A percentile compares a stretch with the other conserved stretches of the same genome.
Evolutionary conservation across 1,140 invertebrate species (phyloP).

Genomic region (Saxidomus purpurata): DNA sequence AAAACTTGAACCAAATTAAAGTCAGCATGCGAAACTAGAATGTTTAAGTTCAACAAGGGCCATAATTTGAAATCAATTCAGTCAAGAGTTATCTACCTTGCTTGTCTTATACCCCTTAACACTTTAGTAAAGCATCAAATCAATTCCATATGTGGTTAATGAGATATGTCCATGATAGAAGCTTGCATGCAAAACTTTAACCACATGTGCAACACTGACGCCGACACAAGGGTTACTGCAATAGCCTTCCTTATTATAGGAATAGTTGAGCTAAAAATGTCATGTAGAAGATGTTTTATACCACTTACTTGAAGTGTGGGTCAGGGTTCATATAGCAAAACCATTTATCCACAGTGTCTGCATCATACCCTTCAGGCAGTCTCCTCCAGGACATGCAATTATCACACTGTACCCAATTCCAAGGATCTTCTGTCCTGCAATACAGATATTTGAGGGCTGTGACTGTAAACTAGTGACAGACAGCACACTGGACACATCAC

Average conservation of each 20-base stretch:
- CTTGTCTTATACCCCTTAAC: too few species aligned
- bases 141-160: too few species aligned
- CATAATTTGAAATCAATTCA: too few species aligned
- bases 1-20: too few species aligned
- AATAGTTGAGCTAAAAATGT: background rate
- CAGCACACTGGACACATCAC: too few species aligned
- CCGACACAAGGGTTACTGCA: background rate
- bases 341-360: slow-evolving; percentile 80
- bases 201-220: background rate
- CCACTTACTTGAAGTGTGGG: slow-evolving; percentile 82
- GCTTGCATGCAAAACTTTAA: background rate
- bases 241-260: background rate
- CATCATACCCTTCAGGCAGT: slow-evolving; percentile 73
- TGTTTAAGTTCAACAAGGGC: too few species aligned
- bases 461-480: too few species aligned
- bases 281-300: background rate
- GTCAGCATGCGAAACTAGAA: too few species aligned
- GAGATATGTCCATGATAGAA: too few species aligned
- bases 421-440: slow-evolving; percentile 14
- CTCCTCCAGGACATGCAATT: slow-evolving; percentile 83
- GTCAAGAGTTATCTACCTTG: too few species aligned
- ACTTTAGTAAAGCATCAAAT: too few species aligned
- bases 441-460: background rate
- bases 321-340: slow-evolving; percentile 84
- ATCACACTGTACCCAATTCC: slow-evolving; percentile 85